These are phyloP conservation scores for Steinernema khuongi DNA, from an alignment of 1,140 invertebrate genomes.

Conservation along the genomic window DNA sequence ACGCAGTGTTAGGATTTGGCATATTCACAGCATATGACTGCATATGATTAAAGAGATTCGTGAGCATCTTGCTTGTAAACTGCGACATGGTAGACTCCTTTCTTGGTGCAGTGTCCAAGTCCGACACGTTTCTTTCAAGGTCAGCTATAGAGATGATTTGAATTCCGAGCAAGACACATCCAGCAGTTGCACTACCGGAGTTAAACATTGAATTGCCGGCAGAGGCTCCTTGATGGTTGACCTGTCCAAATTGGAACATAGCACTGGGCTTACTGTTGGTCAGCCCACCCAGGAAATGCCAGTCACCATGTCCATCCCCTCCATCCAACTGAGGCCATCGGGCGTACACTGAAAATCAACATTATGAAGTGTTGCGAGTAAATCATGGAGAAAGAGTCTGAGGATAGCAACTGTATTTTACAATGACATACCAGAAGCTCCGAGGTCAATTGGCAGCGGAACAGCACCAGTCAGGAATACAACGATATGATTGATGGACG, in stretches of 20 bases:
- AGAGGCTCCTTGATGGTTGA: not conserved
- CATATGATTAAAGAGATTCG: not conserved
- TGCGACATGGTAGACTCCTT: not conserved
- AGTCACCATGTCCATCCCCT: not conserved
- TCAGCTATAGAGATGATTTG: not conserved
- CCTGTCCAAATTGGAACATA: slow-evolving; percentile 3
- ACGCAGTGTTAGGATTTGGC: not conserved
- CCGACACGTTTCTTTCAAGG: not conserved
- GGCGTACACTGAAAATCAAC: not conserved
- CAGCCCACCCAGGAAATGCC: slow-evolving; percentile 3
- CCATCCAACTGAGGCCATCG: slow-evolving; percentile 1
- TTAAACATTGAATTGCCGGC: not conserved
- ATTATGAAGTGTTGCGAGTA: not conserved
- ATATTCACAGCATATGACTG: not conserved
- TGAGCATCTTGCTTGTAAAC: slow-evolving; percentile 2
- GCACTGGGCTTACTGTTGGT: not conserved
- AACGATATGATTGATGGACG: not conserved
- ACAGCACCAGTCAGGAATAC: not conserved
- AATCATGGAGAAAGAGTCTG: not conserved
- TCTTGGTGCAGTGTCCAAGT: slow-evolving; percentile 1
- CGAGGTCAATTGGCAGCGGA: not conserved
- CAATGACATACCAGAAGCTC: not conserved
- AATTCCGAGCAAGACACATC: not conserved
- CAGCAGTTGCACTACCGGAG: not conserved
- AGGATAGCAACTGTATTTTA: not conserved